Evolutionary conservation across 2,113 vertebrate species (phyloP).

Genomic region (Myotis yumanensis): DNA sequence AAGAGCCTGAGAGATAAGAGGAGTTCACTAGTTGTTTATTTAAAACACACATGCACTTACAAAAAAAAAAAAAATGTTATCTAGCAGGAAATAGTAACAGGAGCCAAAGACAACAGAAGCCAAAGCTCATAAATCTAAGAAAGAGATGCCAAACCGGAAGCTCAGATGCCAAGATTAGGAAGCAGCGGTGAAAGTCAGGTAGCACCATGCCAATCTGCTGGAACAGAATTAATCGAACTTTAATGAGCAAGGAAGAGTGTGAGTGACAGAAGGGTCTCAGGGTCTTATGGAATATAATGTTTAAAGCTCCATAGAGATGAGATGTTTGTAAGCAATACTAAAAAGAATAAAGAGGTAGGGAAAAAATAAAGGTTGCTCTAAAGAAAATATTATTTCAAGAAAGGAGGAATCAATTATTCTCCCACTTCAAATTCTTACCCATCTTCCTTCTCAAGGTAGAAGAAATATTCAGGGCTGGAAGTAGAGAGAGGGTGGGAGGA

Average conservation of each 20-base stretch:
- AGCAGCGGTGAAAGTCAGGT: background rate
- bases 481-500: background rate
- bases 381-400: background rate
- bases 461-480: background rate
- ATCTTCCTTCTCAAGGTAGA: background rate
- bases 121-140: slow-evolving; percentile 43
- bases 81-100: slow-evolving; percentile 23
- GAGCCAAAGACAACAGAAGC: slow-evolving; percentile 33
- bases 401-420: background rate
- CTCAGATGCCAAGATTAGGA: slow-evolving; percentile 2
- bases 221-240: background rate
- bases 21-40: slow-evolving; percentile 40
- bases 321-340: background rate
- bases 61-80: slow-evolving; percentile 8
- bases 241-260: background rate
- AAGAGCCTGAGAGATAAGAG: background rate
- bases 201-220: background rate
- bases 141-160: slow-evolving; percentile 6
- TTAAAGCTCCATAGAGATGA: background rate
- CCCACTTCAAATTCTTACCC: background rate
- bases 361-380: background rate
- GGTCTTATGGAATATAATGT: background rate
- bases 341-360: background rate
- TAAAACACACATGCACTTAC: slow-evolving; percentile 10
- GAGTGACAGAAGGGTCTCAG: background rate